These are phyloP conservation scores for Ochlodes sylvanus DNA, from an alignment of 2,888 invertebrate species.

Conservation along the genomic window DNA sequence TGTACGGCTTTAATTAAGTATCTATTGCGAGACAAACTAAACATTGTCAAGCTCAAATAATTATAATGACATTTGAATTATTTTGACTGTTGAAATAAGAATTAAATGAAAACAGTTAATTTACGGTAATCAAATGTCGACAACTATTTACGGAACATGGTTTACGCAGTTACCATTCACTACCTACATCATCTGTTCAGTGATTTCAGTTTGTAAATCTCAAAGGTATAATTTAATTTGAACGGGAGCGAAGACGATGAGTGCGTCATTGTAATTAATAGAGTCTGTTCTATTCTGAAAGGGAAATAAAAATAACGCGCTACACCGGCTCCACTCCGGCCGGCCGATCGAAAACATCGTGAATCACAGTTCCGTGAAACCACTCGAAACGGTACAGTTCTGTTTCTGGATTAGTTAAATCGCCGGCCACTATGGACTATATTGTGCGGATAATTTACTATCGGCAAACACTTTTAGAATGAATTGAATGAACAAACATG, in stretches of 20 bases:
- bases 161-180: neutral
- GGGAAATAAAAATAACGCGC: conserved; percentile 78
- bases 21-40: neutral
- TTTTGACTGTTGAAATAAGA: too few relatives aligned
- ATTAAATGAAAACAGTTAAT: neutral
- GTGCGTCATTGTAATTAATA: conserved; percentile 83
- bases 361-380: conserved; percentile 70
- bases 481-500: neutral
- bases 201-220: conserved; percentile 48
- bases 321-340: conserved; percentile 50
- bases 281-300: conserved; percentile 76
- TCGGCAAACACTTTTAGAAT: neutral
- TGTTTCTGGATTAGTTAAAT: conserved; percentile 28
- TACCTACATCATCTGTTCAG: conserved; percentile 36
- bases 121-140: neutral
- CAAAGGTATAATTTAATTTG: conserved; percentile 18
- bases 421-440: conserved; percentile 4
- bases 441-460: neutral
- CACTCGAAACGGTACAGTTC: conserved; percentile 51
- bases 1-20: neutral
- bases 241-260: conserved; percentile 56
- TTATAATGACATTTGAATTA: too few relatives aligned
- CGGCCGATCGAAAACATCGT: conserved; percentile 54
- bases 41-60: neutral
- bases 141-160: neutral